Evolutionary conservation across 2,113 vertebrate species (phyloP), one percentile per base, ranked within the genome.

Genomic region (Tor tambroides): DNA sequence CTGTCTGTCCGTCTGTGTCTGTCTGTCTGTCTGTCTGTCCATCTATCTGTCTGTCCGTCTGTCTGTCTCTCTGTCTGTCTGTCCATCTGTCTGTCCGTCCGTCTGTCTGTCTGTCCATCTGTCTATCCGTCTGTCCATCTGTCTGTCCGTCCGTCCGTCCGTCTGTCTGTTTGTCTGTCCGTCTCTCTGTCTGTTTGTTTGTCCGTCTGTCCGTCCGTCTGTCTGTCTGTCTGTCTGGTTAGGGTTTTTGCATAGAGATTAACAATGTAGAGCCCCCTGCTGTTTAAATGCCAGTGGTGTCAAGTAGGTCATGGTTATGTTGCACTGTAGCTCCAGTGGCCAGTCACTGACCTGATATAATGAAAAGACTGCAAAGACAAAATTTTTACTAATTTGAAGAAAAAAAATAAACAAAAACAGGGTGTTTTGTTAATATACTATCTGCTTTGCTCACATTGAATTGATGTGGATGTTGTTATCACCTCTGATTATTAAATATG

Each of bases 61-160:
- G 6, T 54, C 51, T 19, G 6, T 17, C 51, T 54, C 6, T 54
- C 51, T 54, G 1, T 19, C 51, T 54, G 1, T 19, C 51, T 6
- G 2, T 54, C 15, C 19, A 7, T 54, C 51, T 19, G 1, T 19
- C 15, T 14, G 3, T 43, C 51, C 6, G 1, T 19, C 15, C 4
- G 3, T 43, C 46, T 49, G 1, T 49, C 46, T 14, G 1, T 49
- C 46, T 49, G 1, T 49, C 46, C 14, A 11, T 11, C 2, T 56
- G 1, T 56, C 54, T 8, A 8, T n/a, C 8, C 2, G 0, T 61
- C 23, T 61, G 0, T 63, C n/a, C 2, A 0, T 63, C 4, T 26
- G 0, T 63, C 11, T 12, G 0, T 63, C 4, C 12, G 0, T 63
- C 59, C 12, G 0, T 63, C 59, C n/a, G 1, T 26, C 59, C 26